phyloP scores from a whole-genome alignment of 1,140 invertebrate genomes.

The Sminthurides bifidus region DNA sequence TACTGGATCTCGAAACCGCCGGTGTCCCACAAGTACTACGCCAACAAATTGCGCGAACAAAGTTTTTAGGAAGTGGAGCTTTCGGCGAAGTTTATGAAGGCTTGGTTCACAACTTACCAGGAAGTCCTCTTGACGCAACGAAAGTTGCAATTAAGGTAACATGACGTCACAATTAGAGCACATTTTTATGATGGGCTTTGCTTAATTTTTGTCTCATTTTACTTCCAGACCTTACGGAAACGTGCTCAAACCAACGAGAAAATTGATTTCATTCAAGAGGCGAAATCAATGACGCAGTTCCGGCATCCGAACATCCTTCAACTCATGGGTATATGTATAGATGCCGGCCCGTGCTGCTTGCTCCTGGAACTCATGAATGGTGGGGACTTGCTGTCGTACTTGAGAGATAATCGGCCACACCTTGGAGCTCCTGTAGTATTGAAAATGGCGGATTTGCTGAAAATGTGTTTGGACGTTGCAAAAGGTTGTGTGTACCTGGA shows the following conservation, averaged over 20 bases:
- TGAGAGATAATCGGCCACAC: slow-evolving; percentile 37
- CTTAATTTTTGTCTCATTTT: neutral
- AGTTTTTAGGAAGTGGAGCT: slow-evolving; percentile 87
- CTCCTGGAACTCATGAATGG: slow-evolving; percentile 96
- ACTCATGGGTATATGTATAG: slow-evolving; percentile 83
- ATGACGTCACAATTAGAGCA: neutral
- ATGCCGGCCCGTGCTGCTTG: slow-evolving; percentile 82
- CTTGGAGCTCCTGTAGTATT: slow-evolving; percentile 37
- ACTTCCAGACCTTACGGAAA: slow-evolving; percentile 68
- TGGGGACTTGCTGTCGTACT: slow-evolving; percentile 82
- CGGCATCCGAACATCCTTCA: slow-evolving; percentile 89
- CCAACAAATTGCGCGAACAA: slow-evolving; percentile 65
- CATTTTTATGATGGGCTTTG: neutral
- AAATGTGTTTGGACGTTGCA: slow-evolving; percentile 89
- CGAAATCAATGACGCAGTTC: slow-evolving; percentile 92
- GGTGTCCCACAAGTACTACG: slow-evolving; percentile 69
- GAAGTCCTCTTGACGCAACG: slow-evolving; percentile 34
- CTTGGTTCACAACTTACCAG: slow-evolving; percentile 49
- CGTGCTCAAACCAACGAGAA: slow-evolving; percentile 85
- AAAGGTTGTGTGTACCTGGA: slow-evolving; percentile 57
- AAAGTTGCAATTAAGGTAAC: slow-evolving; percentile 74
- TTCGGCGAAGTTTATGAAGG: slow-evolving; percentile 96
- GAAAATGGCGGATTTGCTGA: slow-evolving; percentile 65
- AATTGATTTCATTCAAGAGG: slow-evolving; percentile 90
- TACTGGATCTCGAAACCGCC: slow-evolving; percentile 52